Conservation (phyloP, 2,888 invertebrate species). For the Erpobdella octoculata region DNA sequence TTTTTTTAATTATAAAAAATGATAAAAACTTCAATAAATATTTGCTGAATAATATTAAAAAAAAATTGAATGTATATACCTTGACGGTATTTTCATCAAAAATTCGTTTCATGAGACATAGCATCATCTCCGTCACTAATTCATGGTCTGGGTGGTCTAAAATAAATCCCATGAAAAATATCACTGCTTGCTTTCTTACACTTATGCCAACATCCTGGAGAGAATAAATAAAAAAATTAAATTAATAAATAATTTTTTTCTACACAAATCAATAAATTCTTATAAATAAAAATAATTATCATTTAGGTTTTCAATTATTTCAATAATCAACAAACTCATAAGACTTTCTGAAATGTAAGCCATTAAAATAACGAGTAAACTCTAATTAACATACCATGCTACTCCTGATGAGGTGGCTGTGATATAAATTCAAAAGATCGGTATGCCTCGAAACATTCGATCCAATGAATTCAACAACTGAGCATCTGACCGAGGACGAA, state of each 20-base stretch:
- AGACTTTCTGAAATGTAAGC: too few relatives aligned
- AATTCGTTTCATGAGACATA: background rate
- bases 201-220: constrained; percentile 1
- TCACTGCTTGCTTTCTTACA: background rate
- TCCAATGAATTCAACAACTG: constrained; percentile 3
- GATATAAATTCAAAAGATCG: background rate
- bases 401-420: background rate
- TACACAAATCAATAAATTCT: too few relatives aligned
- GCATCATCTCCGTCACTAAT: background rate
- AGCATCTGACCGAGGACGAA: background rate
- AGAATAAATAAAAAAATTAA: too few relatives aligned
- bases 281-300: too few relatives aligned
- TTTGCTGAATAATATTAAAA: background rate
- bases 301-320: too few relatives aligned
- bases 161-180: background rate
- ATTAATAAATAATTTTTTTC: too few relatives aligned
- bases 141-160: background rate
- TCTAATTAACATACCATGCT: background rate
- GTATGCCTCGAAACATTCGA: background rate
- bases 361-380: too few relatives aligned
- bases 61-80: background rate
- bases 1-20: background rate
- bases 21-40: background rate
- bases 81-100: constrained; percentile 1
- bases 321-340: too few relatives aligned